These are phyloP conservation scores for Cherax destructor DNA, from an alignment of 1,140 invertebrate genomes.

Conservation along the genomic window DNA sequence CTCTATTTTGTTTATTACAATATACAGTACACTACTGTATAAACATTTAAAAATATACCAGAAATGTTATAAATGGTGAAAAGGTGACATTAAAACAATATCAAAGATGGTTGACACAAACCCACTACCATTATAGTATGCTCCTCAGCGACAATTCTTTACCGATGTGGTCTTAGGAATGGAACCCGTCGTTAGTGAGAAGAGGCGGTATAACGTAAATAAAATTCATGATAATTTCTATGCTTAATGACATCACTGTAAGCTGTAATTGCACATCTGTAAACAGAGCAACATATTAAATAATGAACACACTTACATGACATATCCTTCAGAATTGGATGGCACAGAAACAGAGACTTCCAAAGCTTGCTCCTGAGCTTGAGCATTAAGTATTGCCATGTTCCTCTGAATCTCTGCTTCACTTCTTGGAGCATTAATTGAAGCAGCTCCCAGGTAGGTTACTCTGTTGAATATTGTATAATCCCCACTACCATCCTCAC, in stretches of 20 bases:
- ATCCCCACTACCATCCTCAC: conserved; percentile 80
- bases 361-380: conserved; percentile 82
- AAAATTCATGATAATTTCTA: neutral
- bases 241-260: no score
- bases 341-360: conserved; percentile 92
- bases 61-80: no score
- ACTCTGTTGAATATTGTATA: conserved; percentile 95
- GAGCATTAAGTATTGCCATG: conserved; percentile 91
- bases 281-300: neutral
- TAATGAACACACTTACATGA: conserved; percentile 76
- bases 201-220: no score
- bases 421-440: conserved; percentile 94
- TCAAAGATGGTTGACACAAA: no score
- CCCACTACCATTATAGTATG: no score
- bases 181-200: no score
- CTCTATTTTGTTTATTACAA: no score
- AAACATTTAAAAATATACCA: no score
- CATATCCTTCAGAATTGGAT: conserved; percentile 85
- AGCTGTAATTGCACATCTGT: neutral
- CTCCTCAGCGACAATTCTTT: no score
- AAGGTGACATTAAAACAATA: no score
- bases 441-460: conserved; percentile 94
- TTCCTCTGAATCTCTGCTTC: conserved; percentile 97
- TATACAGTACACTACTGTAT: no score
- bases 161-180: no score